Evolutionary conservation across 1,140 invertebrate species (phyloP).

Genomic region (Drosophila sulfurigaster): DNA sequence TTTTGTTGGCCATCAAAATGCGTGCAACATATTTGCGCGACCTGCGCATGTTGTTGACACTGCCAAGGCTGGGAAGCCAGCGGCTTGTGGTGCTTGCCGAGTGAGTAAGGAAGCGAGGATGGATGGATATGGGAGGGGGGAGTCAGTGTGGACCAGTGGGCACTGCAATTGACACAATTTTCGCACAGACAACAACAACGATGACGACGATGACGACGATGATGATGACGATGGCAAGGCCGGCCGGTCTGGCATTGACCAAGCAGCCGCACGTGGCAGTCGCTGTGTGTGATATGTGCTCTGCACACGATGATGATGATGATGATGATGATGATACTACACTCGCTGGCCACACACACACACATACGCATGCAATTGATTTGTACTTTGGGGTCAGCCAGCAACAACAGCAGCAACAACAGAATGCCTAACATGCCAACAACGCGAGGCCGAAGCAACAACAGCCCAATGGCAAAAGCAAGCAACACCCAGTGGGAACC

Average conservation of each 20-base stretch:
- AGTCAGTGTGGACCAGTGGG: conserved; percentile 28
- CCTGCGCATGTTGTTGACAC: conserved; percentile 75
- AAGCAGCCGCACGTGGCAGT: conserved; percentile 56
- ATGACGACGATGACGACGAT: conserved; percentile 28
- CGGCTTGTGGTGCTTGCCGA: not conserved
- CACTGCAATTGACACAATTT: conserved; percentile 84
- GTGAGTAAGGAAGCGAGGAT: not conserved
- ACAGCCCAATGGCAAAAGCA: conserved; percentile 1
- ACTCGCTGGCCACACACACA: conserved; percentile 40
- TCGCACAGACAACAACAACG: conserved; percentile 39
- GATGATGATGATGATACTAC: conserved; percentile 41
- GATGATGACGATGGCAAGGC: conserved; percentile 41
- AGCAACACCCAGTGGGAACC: conserved; percentile 3
- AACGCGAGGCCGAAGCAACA: conserved; percentile 24
- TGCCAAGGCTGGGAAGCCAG: conserved; percentile 15
- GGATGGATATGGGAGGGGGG: not conserved
- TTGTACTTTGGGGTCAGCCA: conserved; percentile 81
- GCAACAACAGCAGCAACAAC: conserved; percentile 42
- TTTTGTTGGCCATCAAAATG: conserved; percentile 21
- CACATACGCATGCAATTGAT: conserved; percentile 73
- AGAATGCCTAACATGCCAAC: conserved; percentile 69
- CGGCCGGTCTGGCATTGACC: conserved; percentile 56
- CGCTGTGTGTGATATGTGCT: conserved; percentile 31
- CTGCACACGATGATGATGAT: conserved; percentile 28
- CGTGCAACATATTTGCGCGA: conserved; percentile 60